A percentile compares a stretch with the other conserved stretches of the same genome.
Conservation (phyloP, 30 jellyfish, hydroid and myxozoan genomes). For the Turritopsis rubra region DNA sequence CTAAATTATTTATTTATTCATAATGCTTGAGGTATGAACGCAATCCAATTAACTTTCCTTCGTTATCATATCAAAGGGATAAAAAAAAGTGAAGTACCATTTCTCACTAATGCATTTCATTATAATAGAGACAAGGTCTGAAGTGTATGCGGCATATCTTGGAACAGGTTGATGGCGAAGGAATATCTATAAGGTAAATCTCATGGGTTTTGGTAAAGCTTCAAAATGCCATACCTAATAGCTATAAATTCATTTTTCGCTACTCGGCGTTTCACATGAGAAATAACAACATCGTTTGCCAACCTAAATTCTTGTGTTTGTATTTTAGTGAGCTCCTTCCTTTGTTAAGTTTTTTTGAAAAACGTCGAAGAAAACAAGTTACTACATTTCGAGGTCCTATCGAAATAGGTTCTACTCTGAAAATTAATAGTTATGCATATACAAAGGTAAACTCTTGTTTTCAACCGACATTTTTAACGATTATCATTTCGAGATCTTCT, state of each 20-base stretch:
- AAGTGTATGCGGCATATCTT: constrained; percentile 56
- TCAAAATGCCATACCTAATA: too few species aligned
- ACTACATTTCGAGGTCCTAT: constrained; percentile 93
- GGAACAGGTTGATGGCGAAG: constrained; percentile 80
- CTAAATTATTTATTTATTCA: too few species aligned
- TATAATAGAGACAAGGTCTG: constrained; percentile 71
- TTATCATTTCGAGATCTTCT: too few species aligned
- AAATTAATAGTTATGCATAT: constrained; percentile 73
- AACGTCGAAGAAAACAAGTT: constrained; percentile 74
- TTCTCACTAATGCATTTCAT: too few species aligned
- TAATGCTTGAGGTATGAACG: too few species aligned
- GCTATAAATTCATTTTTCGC: too few species aligned
- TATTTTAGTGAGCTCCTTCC: constrained; percentile 67
- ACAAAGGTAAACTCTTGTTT: constrained; percentile 75
- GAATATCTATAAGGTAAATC: constrained; percentile 56
- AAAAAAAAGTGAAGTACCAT: too few species aligned
- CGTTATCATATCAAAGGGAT: too few species aligned
- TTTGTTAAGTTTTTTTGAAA: constrained; percentile 82
- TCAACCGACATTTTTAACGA: too few species aligned
- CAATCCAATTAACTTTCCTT: too few species aligned
- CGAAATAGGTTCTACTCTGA: constrained; percentile 73
- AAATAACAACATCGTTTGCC: neutral
- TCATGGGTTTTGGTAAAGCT: neutral
- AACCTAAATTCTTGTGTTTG: neutral
- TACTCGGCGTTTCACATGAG: neutral